Percentiles rank a stretch among this genome's conserved stretches.
These are phyloP conservation scores for Cotesia typhae DNA, from an alignment of 1,140 invertebrate species.

Conservation along the genomic window DNA sequence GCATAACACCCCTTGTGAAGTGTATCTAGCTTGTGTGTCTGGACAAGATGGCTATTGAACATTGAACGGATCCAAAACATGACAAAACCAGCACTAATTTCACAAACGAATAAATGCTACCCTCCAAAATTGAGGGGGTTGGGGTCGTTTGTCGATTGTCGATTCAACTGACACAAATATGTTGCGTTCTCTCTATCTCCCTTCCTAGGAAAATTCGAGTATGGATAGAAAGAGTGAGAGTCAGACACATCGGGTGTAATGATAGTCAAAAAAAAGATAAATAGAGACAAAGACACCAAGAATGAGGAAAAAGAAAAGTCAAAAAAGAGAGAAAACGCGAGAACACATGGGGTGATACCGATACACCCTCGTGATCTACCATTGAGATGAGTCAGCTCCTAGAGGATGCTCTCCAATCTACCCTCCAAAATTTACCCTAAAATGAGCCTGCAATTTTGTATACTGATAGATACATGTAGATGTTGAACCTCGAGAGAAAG, in stretches of 20 bases:
- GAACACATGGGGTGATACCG: slow-evolving; percentile 59
- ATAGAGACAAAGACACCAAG: slow-evolving; percentile 34
- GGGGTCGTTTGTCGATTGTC: slow-evolving; percentile 41
- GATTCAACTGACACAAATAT: slow-evolving; percentile 53
- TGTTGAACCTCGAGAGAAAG: too few species aligned
- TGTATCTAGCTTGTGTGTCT: not conserved
- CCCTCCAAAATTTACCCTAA: slow-evolving; percentile 25
- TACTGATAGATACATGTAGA: slow-evolving; percentile 15
- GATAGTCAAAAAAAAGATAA: slow-evolving; percentile 37
- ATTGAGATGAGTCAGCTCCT: slow-evolving; percentile 53
- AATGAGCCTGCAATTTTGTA: slow-evolving; percentile 33
- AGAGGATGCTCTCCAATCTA: slow-evolving; percentile 23
- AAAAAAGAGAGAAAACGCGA: slow-evolving; percentile 46
- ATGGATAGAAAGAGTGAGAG: slow-evolving; percentile 18
- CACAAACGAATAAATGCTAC: slow-evolving; percentile 64
- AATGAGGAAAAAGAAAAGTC: slow-evolving; percentile 34
- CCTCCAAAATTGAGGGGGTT: slow-evolving; percentile 39
- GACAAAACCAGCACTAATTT: slow-evolving; percentile 67
- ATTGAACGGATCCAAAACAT: slow-evolving; percentile 49
- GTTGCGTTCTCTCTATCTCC: slow-evolving; percentile 39
- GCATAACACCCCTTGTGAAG: not conserved
- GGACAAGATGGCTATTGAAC: slow-evolving; percentile 24
- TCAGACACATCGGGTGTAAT: slow-evolving; percentile 27
- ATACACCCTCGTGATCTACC: slow-evolving; percentile 49
- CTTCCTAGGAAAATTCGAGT: slow-evolving; percentile 35